A percentile compares a stretch with the other conserved stretches of the same genome.
Evolutionary conservation across 2,797 vertebrate species (phyloP).

Genomic region (Aldrovandia affinis): DNA sequence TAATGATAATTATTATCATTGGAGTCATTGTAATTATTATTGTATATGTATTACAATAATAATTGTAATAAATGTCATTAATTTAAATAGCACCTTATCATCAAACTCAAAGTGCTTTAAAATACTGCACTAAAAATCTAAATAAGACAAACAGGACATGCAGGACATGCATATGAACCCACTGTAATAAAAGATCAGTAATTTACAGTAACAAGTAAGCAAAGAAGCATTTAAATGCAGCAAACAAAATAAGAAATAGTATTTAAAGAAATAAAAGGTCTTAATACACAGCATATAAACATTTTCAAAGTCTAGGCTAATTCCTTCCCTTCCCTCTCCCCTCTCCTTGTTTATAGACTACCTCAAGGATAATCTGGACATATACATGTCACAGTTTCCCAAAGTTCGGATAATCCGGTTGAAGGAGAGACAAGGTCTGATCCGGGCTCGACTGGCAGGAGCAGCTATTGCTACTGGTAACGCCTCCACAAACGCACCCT

Average conservation of each 20-base stretch:
- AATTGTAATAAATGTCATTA: too few species aligned
- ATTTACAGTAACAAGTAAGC: not conserved
- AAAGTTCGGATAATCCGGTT: constrained; percentile 91
- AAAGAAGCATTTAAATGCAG: not conserved
- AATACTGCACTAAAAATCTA: too few species aligned
- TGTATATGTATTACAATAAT: not conserved
- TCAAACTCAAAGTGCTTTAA: not conserved
- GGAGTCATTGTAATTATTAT: too few species aligned
- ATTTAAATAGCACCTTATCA: not conserved
- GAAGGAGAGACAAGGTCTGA: constrained; percentile 89
- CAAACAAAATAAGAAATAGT: not conserved
- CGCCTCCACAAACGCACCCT: not conserved
- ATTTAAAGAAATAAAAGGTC: not conserved
- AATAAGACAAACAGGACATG: not conserved
- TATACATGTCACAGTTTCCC: constrained; percentile 86
- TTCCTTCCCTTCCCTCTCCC: not conserved
- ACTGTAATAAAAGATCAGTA: not conserved
- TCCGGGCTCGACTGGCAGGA: constrained; percentile 90
- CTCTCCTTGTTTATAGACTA: constrained; percentile 70
- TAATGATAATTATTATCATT: constrained; percentile 3
- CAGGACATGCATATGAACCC: not conserved
- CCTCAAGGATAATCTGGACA: constrained; percentile 83
- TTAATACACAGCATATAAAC: not conserved
- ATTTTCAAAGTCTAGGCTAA: not conserved
- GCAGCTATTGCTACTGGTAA: constrained; percentile 86